Conservation (phyloP, 2,888 invertebrate species). For the Dryococelus australis region DNA sequence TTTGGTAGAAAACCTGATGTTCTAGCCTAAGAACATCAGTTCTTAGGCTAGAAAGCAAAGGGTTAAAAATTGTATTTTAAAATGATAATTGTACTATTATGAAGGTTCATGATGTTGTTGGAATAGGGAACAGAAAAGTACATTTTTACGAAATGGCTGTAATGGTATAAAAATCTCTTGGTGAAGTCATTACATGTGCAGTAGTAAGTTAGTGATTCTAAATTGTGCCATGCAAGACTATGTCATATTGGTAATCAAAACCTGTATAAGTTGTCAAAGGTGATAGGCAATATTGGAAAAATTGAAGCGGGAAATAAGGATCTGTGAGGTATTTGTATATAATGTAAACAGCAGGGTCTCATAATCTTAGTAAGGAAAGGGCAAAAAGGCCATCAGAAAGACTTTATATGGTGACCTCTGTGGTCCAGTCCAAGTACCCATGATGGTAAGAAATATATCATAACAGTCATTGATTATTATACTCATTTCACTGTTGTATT, state of each 20-base stretch:
- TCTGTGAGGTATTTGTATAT: not conserved
- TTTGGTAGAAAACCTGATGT: not conserved
- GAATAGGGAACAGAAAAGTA: not conserved
- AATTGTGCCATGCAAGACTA: not conserved
- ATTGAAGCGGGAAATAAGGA: not conserved
- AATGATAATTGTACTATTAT: not conserved
- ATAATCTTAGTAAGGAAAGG: not conserved
- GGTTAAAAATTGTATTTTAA: not conserved
- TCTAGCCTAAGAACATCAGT: not conserved
- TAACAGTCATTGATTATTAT: not conserved
- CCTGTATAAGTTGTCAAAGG: slow-evolving; percentile 12
- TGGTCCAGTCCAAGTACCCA: not conserved
- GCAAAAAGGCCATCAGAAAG: not conserved
- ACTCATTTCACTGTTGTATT: not conserved
- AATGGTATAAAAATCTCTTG: not conserved
- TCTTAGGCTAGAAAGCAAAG: not conserved
- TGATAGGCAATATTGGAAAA: not conserved
- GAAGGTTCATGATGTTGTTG: not conserved
- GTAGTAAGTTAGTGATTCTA: not conserved
- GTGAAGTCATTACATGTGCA: not conserved
- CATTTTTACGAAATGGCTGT: not conserved
- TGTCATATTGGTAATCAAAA: not conserved
- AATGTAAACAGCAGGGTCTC: slow-evolving; percentile 18
- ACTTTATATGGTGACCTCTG: slow-evolving; percentile 3
- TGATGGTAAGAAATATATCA: not conserved